Evolutionary conservation across 1,140 invertebrate genomes (phyloP), one percentile per base, ranked within the genome.

Genomic region (Argopecten irradians): DNA sequence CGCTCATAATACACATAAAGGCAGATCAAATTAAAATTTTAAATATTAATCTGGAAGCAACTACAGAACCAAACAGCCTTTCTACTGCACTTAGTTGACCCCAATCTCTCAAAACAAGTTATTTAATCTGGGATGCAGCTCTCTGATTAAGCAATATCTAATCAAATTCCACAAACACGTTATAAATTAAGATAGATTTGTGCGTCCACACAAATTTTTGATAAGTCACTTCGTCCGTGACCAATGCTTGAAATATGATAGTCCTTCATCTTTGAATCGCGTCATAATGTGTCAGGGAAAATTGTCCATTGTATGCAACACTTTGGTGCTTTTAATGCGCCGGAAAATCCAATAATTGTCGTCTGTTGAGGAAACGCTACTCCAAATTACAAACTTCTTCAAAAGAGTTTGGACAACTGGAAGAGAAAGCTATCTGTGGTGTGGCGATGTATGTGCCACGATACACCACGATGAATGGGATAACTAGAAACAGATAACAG

Each of bases 401-500:
- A 71, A 71, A 71, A 71, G 55, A 28, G n/a, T 71, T 71, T n/a
- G 55, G 55, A 71, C 55, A 71, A 71, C 55, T 71, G 55, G n/a
- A 71, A n/a, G 55, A n/a, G 55, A 71, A 71, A 71, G 55, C 55
- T 71, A 71, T 71, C 28, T 71, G 55, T 22, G n/a, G 55, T 3
- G 0, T 8, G 55, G 55, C 28, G 22, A 5, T 71, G n/a, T 71
- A 28, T 71, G 55, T 71, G 55, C 55, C 22, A 71, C 16, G n/a
- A 1, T 28, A 71, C 55, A 8, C 55, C 5, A n/a, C 55, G 55
- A 71, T 71, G 55, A n/a, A 71, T 71, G 5, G 55, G 55, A 71
- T 71, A 71, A 28, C 55, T 28, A n/a, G 55, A n/a, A 71, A 71
- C 55, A 71, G 55, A 71, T 71, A 71, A 71, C 55, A 71, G 8